phyloP scores from a whole-genome alignment of 2,888 invertebrate species.

The Meliscaeva auricollis region DNA sequence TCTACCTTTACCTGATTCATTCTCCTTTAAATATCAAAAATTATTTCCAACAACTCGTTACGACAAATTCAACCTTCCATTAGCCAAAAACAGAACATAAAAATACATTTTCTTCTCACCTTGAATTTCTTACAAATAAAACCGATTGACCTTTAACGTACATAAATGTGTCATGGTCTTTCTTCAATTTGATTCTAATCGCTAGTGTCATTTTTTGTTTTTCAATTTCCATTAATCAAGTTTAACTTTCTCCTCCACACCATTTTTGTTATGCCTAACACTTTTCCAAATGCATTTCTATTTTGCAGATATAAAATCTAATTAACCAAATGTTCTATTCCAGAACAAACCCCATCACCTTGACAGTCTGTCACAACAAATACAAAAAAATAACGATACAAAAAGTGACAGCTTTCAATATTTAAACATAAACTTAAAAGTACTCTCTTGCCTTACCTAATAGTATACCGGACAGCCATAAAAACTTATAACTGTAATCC shows the following conservation, averaged over 20 bases:
- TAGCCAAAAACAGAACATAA: too few relatives aligned
- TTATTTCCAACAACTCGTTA: too few relatives aligned
- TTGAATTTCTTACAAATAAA: background rate
- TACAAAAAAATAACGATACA: slow-evolving; percentile 47
- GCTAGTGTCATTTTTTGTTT: background rate
- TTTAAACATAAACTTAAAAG: background rate
- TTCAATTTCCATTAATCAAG: background rate
- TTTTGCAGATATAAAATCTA: slow-evolving; percentile 12
- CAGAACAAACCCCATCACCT: slow-evolving; percentile 43
- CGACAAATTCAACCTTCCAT: too few relatives aligned
- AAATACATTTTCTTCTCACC: background rate
- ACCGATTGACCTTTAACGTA: background rate
- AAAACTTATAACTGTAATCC: slow-evolving; percentile 83
- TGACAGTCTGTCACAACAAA: slow-evolving; percentile 42
- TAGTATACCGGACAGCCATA: slow-evolving; percentile 83
- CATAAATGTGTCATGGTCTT: slow-evolving; percentile 2
- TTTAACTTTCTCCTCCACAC: slow-evolving; percentile 50
- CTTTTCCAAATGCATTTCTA: slow-evolving; percentile 45
- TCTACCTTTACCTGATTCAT: too few relatives aligned
- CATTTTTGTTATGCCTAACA: slow-evolving; percentile 10
- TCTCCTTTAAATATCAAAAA: too few relatives aligned
- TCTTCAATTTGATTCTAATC: background rate
- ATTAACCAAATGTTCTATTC: slow-evolving; percentile 33
- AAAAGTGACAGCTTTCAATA: background rate
- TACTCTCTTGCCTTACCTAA: slow-evolving; percentile 79